A percentile compares a stretch with the other conserved stretches of the same genome.
phyloP scores from a whole-genome alignment of 2,113 vertebrate species.

The Columba livia region DNA sequence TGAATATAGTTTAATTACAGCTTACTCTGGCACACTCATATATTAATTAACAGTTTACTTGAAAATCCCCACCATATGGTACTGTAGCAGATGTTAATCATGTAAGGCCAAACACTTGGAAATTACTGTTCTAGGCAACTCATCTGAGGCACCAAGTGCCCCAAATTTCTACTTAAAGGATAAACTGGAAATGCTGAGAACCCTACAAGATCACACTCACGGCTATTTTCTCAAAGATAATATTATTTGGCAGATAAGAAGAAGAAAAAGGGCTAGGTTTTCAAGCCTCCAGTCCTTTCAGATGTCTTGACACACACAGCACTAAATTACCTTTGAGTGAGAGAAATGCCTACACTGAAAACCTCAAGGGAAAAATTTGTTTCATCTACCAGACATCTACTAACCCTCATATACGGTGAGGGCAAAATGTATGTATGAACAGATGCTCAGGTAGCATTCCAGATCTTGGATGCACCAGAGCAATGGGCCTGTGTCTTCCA shows the following conservation, averaged over 20 bases:
- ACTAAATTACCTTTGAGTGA: background rate
- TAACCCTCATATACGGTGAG: background rate
- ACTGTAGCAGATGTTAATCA: constrained; percentile 58
- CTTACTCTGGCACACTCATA: background rate
- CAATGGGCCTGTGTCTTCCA: background rate
- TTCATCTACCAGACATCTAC: background rate
- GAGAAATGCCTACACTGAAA: background rate
- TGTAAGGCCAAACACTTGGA: constrained; percentile 28
- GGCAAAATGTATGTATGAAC: rapidly evolving
- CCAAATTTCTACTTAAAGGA: constrained; percentile 5
- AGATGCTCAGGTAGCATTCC: background rate
- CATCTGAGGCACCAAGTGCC: background rate
- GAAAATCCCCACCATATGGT: constrained; percentile 61
- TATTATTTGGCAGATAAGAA: background rate
- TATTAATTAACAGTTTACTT: constrained; percentile 67
- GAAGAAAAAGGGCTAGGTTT: background rate
- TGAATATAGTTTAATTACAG: constrained; percentile 39
- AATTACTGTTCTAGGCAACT: constrained; percentile 37
- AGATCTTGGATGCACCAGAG: background rate
- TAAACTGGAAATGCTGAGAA: constrained; percentile 1
- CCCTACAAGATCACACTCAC: background rate
- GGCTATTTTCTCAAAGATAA: background rate
- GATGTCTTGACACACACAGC: background rate
- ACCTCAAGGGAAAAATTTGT: background rate
- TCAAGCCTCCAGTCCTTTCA: background rate